A percentile compares a stretch with the other conserved stretches of the same genome.
Evolutionary conservation across 2,113 vertebrate species (phyloP).

Genomic region (Sphyrna mokarran): DNA sequence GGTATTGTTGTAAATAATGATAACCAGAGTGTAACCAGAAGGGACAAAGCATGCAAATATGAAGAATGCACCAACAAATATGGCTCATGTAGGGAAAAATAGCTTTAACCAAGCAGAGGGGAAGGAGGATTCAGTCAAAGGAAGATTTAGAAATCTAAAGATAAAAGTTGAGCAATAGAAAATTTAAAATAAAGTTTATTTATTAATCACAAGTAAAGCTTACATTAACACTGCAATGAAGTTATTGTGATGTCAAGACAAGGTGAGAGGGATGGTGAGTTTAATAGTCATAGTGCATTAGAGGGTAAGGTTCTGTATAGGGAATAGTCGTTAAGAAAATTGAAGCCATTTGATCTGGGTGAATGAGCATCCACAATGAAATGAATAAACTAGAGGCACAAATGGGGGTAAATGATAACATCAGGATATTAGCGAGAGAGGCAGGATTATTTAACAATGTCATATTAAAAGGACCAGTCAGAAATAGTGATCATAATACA

Average conservation of each 20-base stretch:
- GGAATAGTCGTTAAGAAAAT: not conserved
- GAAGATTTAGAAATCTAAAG: not conserved
- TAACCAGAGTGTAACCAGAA: not conserved
- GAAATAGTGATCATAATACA: not conserved
- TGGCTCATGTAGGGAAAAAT: not conserved
- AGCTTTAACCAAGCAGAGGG: not conserved
- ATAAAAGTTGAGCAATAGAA: not conserved
- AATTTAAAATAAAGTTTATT: no score
- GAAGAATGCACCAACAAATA: not conserved
- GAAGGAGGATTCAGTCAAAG: not conserved
- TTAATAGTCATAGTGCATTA: not conserved
- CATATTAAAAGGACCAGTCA: not conserved
- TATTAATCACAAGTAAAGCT: no score
- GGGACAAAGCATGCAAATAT: not conserved
- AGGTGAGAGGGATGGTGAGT: not conserved
- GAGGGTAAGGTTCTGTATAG: not conserved
- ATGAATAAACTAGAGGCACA: not conserved
- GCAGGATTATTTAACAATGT: not conserved
- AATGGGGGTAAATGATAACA: not conserved
- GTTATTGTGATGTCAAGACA: not conserved
- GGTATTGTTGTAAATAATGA: not conserved
- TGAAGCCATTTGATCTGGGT: not conserved
- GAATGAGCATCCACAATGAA: not conserved
- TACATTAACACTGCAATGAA: no score
- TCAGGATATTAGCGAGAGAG: not conserved